A percentile compares a stretch with the other conserved stretches of the same genome.
Evolutionary conservation across 2,797 vertebrate genomes (phyloP).

Genomic region (Percopsis omiscomaycus): DNA sequence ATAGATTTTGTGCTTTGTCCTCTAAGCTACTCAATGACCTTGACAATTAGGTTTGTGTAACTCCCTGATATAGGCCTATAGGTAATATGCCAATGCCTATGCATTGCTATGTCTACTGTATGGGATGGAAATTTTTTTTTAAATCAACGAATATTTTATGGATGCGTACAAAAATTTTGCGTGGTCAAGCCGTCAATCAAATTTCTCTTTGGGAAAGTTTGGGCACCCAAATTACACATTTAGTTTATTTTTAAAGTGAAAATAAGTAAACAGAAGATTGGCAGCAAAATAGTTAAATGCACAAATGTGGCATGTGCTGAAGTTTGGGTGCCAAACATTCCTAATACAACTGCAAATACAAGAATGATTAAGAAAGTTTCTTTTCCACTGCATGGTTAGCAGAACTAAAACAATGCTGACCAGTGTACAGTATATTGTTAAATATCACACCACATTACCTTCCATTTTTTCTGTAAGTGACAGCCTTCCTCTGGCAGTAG

Average conservation of each 20-base stretch:
- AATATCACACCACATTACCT: not conserved
- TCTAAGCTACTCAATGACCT: slow-evolving; percentile 16
- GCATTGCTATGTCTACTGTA: not conserved
- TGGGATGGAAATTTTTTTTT: no score
- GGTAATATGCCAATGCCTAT: not conserved
- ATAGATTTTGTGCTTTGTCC: slow-evolving; percentile 23
- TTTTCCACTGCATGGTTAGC: not conserved
- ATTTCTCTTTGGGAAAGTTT: no score
- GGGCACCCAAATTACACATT: no score
- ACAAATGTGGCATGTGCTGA: no score
- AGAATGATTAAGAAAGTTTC: not conserved
- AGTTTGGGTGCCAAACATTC: no score
- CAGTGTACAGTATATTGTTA: not conserved
- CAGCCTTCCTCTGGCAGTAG: no score
- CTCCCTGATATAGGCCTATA: slow-evolving; percentile 6
- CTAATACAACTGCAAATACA: no score
- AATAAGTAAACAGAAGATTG: no score
- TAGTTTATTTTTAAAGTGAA: no score
- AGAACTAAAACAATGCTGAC: not conserved
- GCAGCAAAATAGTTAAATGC: no score
- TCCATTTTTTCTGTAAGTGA: not conserved
- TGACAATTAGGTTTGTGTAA: slow-evolving; percentile 29
- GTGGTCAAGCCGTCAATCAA: no score
- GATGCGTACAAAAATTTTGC: not conserved
- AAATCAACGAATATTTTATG: no score